Evolutionary conservation across 2,113 vertebrate genomes (phyloP).

Genomic region (Sphaerodactylus townsendi): DNA sequence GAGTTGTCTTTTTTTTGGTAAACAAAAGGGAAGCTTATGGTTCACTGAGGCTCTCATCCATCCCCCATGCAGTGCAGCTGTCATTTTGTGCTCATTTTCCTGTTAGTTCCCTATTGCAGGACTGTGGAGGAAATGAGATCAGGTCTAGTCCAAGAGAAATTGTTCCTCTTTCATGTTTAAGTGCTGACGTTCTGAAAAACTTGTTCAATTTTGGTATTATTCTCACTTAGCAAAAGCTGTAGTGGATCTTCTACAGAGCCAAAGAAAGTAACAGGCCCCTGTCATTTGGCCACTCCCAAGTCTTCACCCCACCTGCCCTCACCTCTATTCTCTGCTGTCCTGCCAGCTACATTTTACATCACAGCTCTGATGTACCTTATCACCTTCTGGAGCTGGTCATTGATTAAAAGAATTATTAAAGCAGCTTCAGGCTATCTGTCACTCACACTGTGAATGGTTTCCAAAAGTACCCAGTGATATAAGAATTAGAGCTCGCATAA

Average conservation of each 20-base stretch:
- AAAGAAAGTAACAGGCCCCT: slow-evolving; percentile 33
- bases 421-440: background rate
- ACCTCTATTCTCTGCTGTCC: background rate
- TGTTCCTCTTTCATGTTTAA: background rate
- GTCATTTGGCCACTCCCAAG: slow-evolving; percentile 6
- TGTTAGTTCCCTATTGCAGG: background rate
- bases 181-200: slow-evolving; percentile 28
- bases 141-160: background rate
- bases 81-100: background rate
- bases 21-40: background rate
- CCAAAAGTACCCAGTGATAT: slow-evolving; percentile 33
- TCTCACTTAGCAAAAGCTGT: slow-evolving; percentile 4
- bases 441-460: background rate
- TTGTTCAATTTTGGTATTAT: slow-evolving; percentile 2
- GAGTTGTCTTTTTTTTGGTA: background rate
- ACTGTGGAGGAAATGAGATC: slow-evolving; percentile 21
- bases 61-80: slow-evolving; percentile 23
- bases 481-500: too few species aligned
- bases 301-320: background rate
- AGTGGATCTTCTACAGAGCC: background rate
- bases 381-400: slow-evolving; percentile 37
- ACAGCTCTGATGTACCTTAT: slow-evolving; percentile 44
- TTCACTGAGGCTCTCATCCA: background rate
- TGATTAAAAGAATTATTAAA: slow-evolving; percentile 38
- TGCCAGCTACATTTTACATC: slow-evolving; percentile 10